Evolutionary conservation across 2,888 invertebrate species (phyloP).

Genomic region (Julus scandinavius): DNA sequence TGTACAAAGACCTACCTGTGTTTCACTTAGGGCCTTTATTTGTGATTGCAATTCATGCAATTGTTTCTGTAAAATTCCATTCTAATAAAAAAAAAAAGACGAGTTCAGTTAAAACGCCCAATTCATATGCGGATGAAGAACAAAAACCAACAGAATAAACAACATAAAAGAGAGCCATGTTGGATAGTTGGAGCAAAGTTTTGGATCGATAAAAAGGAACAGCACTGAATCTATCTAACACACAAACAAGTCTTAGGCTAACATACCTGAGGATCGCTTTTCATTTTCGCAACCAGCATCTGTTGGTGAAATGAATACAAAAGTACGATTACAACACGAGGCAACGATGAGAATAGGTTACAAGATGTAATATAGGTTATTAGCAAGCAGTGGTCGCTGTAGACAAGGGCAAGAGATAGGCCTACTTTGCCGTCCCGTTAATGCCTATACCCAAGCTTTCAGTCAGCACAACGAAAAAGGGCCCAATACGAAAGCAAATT

Average conservation of each 20-base stretch:
- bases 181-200: conserved; percentile 50
- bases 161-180: conserved; percentile 51
- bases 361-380: not conserved
- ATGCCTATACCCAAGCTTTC: conserved; percentile 1
- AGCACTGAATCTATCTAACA: conserved; percentile 15
- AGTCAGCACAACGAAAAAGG: not conserved
- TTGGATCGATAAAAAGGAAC: conserved; percentile 47
- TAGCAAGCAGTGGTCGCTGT: conserved; percentile 18
- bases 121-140: conserved; percentile 1
- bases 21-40: conserved; percentile 57
- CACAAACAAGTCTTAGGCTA: conserved; percentile 6
- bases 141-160: conserved; percentile 43
- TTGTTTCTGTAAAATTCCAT: conserved; percentile 56
- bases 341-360: not conserved
- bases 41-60: conserved; percentile 57
- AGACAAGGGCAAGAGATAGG: conserved; percentile 1
- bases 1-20: conserved; percentile 56
- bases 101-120: not conserved
- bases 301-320: conserved; percentile 48
- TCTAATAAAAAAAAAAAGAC: conserved; percentile 52
- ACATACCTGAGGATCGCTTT: conserved; percentile 58
- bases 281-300: conserved; percentile 58
- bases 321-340: conserved; percentile 9
- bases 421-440: conserved; percentile 7
- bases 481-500: not conserved